A percentile compares a stretch with the other conserved stretches of the same genome.
phyloP scores from a whole-genome alignment of 2,888 invertebrate genomes.

The Acronicta leporina region DNA sequence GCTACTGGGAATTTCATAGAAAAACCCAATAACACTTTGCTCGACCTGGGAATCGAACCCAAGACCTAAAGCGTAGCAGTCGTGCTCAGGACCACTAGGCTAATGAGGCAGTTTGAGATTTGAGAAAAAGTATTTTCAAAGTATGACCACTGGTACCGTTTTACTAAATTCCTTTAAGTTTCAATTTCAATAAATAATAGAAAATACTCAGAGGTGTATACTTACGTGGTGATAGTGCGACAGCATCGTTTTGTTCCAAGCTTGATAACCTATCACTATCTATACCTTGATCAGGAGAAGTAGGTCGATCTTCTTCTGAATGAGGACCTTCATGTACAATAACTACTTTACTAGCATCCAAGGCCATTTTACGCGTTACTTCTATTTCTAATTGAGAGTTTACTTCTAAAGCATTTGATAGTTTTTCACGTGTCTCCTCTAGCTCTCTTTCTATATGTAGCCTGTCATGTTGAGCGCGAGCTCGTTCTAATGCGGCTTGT shows the following conservation, averaged over 20 bases:
- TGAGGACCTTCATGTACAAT: conserved; percentile 68
- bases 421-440: conserved; percentile 87
- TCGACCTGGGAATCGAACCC: no score
- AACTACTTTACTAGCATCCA: conserved; percentile 72
- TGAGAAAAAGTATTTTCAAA: no score
- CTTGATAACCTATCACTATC: conserved; percentile 94
- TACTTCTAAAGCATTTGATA: conserved; percentile 70
- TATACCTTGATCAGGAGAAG: conserved; percentile 96
- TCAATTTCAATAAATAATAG: no score
- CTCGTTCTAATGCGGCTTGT: conserved; percentile 92
- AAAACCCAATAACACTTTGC: no score
- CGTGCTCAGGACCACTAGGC: no score
- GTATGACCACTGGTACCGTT: no score
- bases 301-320: conserved; percentile 82
- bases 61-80: no score
- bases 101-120: no score
- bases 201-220: conserved; percentile 21
- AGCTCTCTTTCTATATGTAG: conserved; percentile 91
- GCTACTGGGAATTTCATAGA: no score
- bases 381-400: conserved; percentile 82
- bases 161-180: no score
- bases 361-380: conserved; percentile 78
- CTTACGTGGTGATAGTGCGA: conserved; percentile 84
- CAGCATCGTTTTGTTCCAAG: conserved; percentile 88
- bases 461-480: conserved; percentile 92